Conservation (phyloP, 1,140 invertebrate genomes). For the Philotrypesis tridentata region DNA sequence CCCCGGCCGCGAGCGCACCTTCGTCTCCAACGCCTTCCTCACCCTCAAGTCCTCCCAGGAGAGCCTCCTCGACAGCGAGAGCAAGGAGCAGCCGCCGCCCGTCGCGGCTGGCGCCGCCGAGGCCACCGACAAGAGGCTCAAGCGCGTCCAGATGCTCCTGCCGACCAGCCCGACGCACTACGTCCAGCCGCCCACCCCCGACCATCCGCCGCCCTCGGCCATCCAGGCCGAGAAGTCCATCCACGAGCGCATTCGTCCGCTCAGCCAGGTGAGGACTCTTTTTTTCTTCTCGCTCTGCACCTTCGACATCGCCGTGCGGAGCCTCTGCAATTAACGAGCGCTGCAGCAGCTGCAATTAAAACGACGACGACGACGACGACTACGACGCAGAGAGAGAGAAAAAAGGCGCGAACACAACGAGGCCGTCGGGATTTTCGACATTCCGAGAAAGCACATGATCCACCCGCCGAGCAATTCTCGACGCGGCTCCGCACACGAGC, state of each 20-base stretch:
- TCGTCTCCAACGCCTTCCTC: conserved; percentile 77
- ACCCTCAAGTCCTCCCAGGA: conserved; percentile 79
- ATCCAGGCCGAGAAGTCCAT: conserved; percentile 91
- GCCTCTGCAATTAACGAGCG: neutral
- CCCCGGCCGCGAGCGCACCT: conserved; percentile 68
- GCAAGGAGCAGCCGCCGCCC: conserved; percentile 64
- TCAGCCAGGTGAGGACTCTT: conserved; percentile 83
- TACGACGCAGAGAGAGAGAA: conserved; percentile 46
- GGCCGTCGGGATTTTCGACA: conserved; percentile 42
- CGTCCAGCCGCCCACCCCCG: conserved; percentile 92
- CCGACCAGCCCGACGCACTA: conserved; percentile 90
- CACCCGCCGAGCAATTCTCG: neutral
- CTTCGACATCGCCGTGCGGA: no score
- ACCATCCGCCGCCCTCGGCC: conserved; percentile 95
- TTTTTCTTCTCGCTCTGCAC: no score
- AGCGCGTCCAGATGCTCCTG: conserved; percentile 75
- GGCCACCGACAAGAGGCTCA: conserved; percentile 67
- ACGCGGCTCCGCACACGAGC: neutral
- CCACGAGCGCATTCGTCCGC: conserved; percentile 90
- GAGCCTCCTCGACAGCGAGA: conserved; percentile 75
- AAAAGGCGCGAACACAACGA: conserved; percentile 52
- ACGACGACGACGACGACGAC: no score
- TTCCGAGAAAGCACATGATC: conserved; percentile 22
- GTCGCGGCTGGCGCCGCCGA: no score
- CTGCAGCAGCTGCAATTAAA: no score